Evolutionary conservation across 2,113 vertebrate species (phyloP).

Genomic region (Plecturocebus donacophilus): DNA sequence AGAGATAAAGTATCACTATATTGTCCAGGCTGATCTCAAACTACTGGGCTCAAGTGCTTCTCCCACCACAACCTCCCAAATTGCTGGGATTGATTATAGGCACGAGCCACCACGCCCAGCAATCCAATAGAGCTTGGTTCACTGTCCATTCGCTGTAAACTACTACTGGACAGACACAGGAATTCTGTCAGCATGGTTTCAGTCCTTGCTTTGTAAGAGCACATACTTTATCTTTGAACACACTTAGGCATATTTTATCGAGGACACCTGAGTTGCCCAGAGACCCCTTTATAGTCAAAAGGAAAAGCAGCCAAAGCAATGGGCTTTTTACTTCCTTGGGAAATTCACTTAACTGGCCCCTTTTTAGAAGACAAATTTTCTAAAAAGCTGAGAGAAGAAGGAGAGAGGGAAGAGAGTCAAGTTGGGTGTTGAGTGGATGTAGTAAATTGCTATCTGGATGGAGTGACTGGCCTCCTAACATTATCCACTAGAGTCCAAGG

Average conservation of each 20-base stretch:
- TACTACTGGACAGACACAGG: not conserved
- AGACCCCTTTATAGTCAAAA: not conserved
- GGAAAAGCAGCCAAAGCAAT: not conserved
- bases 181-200: constrained; percentile 18
- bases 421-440: not conserved
- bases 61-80: too few relatives aligned
- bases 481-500: not conserved
- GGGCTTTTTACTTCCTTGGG: not conserved
- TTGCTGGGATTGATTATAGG: too few relatives aligned
- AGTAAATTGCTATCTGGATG: not conserved
- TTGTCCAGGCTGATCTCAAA: too few relatives aligned
- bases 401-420: not conserved
- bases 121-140: constrained; percentile 23
- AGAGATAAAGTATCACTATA: too few relatives aligned
- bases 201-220: not conserved
- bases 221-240: not conserved
- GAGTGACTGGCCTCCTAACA: not conserved
- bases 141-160: not conserved
- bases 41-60: too few relatives aligned
- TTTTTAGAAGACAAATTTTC: constrained; percentile 40
- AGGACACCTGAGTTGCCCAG: not conserved
- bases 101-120: too few relatives aligned
- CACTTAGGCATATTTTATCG: not conserved
- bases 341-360: not conserved
- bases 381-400: constrained; percentile 9